Percentiles rank a stretch among this genome's conserved stretches.
Conservation (phyloP, 2,888 invertebrate genomes). For the Calameuta pallipes region DNA sequence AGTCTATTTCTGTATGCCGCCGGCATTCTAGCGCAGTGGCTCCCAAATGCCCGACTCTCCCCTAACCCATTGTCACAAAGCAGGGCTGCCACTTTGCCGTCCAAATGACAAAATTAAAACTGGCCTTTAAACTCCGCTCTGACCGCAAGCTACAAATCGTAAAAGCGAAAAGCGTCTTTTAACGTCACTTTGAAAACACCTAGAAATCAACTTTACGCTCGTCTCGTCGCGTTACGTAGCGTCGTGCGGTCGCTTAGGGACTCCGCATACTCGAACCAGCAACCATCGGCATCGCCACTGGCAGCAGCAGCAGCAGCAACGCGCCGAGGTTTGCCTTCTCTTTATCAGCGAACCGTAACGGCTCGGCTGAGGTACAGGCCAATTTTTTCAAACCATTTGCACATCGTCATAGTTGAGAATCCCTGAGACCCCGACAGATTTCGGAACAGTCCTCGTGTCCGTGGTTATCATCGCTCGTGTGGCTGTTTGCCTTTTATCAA, state of each 20-base stretch:
- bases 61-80: background rate
- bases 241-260: no score
- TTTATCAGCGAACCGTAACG: no score
- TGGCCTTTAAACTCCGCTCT: background rate
- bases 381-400: no score
- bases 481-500: conserved; percentile 47
- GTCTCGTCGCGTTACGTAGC: background rate
- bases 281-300: no score
- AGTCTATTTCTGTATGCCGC: conserved; percentile 47
- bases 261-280: no score
- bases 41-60: conserved; percentile 36
- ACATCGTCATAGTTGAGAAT: conserved; percentile 14
- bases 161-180: background rate
- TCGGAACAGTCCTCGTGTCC: conserved; percentile 24
- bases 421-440: conserved; percentile 29
- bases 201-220: background rate
- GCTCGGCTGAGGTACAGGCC: no score
- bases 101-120: background rate
- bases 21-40: conserved; percentile 41
- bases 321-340: no score
- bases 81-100: background rate
- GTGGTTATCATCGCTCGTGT: conserved; percentile 39
- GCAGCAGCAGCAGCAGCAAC: no score
- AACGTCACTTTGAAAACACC: background rate
- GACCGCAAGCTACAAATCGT: background rate